A percentile compares a stretch with the other conserved stretches of the same genome.
Conservation (phyloP, 2,113 vertebrate genomes). For the Dolichallabes microphthalmus region DNA sequence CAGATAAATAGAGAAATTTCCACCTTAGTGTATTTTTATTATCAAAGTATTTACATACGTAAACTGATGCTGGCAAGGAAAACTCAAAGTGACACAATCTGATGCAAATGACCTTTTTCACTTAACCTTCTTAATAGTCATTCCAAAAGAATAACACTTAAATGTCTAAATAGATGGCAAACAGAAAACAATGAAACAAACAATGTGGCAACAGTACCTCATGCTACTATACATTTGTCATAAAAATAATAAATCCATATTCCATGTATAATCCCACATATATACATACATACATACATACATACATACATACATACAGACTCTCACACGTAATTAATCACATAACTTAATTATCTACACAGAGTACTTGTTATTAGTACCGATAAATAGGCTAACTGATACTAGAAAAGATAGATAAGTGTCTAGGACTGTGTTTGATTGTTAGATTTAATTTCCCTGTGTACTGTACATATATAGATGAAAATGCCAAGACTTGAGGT, state of each 20-base stretch:
- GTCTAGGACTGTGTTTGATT: constrained; percentile 30
- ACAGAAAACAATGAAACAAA: background rate
- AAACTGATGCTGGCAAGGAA: constrained; percentile 26
- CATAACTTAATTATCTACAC: background rate
- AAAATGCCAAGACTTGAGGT: constrained; percentile 20
- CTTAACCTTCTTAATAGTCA: constrained; percentile 17
- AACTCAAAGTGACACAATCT: constrained; percentile 6
- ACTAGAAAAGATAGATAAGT: constrained; percentile 36
- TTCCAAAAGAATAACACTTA: constrained; percentile 5
- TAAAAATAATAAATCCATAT: constrained; percentile 6
- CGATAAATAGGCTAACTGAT: constrained; percentile 36
- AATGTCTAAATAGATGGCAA: background rate
- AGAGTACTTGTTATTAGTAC: constrained; percentile 32
- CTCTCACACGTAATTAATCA: constrained; percentile 14
- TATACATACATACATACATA: constrained; percentile 13
- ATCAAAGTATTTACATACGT: constrained; percentile 12
- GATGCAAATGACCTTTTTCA: constrained; percentile 14
- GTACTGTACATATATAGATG: constrained; percentile 21
- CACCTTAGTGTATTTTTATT: background rate
- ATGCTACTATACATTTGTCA: constrained; percentile 12
- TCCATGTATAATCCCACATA: background rate
- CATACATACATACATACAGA: constrained; percentile 12
- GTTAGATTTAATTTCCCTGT: constrained; percentile 27
- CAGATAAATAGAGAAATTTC: background rate
- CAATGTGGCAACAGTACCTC: background rate